A percentile compares a stretch with the other conserved stretches of the same genome.
Conservation (phyloP, 92 coral and sea anemone species). For the Porites divaricata region DNA sequence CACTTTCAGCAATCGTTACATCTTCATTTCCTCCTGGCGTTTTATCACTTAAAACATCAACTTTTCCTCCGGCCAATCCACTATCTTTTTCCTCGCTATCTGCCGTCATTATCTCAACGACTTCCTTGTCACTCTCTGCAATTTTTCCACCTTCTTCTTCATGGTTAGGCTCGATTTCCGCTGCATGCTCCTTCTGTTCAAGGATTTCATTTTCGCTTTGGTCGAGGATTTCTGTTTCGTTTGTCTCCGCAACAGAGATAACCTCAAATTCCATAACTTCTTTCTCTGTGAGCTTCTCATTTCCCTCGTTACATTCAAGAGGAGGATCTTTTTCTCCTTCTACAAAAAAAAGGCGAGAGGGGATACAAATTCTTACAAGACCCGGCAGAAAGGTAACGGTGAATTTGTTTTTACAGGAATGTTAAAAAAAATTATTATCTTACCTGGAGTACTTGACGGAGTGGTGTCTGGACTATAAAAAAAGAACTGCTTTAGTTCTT, state of each 20-base stretch:
- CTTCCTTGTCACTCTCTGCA: not conserved
- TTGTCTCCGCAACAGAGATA: not conserved
- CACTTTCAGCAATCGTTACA: not conserved
- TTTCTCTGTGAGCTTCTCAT: not conserved
- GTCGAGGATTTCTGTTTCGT: not conserved
- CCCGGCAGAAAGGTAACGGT: no score
- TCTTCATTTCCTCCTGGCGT: not conserved
- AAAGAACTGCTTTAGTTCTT: not conserved
- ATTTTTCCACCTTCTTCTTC: not conserved
- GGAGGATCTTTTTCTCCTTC: constrained; percentile 22
- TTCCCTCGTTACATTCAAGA: not conserved
- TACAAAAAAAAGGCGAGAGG: not conserved
- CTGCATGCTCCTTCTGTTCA: not conserved
- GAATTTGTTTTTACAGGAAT: no score
- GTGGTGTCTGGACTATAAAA: constrained; percentile 19
- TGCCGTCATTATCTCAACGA: not conserved
- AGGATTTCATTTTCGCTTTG: constrained; percentile 4
- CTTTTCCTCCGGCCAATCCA: not conserved
- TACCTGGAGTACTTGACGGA: constrained; percentile 32
- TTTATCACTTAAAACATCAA: not conserved
- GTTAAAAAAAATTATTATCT: not conserved
- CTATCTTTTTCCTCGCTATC: not conserved
- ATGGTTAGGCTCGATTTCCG: not conserved
- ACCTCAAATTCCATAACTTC: not conserved
- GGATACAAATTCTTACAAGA: not conserved